Percentiles rank a stretch among this genome's conserved stretches.
These are phyloP conservation scores for Cantharis nigra DNA, from an alignment of 2,888 invertebrate species.

Conservation along the genomic window DNA sequence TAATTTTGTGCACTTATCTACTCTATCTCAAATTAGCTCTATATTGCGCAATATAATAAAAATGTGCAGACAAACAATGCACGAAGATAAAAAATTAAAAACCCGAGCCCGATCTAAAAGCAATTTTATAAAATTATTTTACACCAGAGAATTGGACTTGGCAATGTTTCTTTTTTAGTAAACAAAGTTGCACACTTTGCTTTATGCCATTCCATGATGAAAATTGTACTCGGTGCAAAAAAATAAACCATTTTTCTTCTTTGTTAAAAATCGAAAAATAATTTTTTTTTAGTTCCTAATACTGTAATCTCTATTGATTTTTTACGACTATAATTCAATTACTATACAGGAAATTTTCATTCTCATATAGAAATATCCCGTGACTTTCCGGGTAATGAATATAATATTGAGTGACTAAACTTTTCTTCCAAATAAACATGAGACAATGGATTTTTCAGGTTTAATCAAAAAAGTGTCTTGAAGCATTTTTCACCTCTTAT, in stretches of 20 bases:
- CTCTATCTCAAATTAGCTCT: not conserved
- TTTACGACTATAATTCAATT: not conserved
- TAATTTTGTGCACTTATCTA: too few species aligned
- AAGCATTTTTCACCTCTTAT: too few species aligned
- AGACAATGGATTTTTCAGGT: too few species aligned
- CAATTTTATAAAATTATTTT: not conserved
- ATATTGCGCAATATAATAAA: not conserved
- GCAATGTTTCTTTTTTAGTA: not conserved
- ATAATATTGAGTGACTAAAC: too few species aligned
- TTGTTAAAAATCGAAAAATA: not conserved
- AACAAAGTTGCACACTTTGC: not conserved
- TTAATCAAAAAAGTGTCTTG: too few species aligned
- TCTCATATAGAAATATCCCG: not conserved
- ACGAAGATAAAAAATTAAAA: not conserved
- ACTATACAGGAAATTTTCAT: not conserved
- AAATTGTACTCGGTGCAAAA: not conserved
- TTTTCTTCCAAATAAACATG: too few species aligned
- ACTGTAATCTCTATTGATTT: not conserved
- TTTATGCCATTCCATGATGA: not conserved
- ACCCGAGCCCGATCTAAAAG: not conserved
- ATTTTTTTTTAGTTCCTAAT: not conserved
- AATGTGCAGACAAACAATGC: not conserved
- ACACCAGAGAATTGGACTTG: not conserved
- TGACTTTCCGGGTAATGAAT: not conserved
- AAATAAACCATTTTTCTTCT: not conserved